Evolutionary conservation across 2,888 invertebrate species (phyloP), one percentile per base, ranked within the genome.

Genomic region (Amphipyra berbera): DNA sequence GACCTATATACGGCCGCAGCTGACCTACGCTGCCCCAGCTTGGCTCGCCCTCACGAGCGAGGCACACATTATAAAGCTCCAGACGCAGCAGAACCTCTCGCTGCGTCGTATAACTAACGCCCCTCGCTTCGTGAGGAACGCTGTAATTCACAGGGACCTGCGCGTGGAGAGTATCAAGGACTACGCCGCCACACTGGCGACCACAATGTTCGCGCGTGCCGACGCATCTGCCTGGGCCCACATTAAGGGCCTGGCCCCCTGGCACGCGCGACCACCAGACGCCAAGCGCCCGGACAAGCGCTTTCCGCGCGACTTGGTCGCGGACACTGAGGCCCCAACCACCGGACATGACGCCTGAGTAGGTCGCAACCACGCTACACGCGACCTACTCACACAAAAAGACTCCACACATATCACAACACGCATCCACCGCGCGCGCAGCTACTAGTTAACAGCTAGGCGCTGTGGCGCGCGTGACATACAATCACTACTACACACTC

Each of bases 11-110:
- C 35, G 80, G 0, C 58, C 75, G 0, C 57, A 65, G 1, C 61
- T 79, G 0, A 71, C 73, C 0, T 69, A 73, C 35, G 70, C 68
- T 4, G 50, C 54, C 4, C 63, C 65, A 3, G 61, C 70, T 0
- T 69, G 64, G 64, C 61, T 47, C 53, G 7, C 57, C 14, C 15
- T 59, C 37, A 44, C 33, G 12, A 1, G n/a, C 46, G 49, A 21
- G 41, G 37, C 10, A 13, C 49, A 7, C 0, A 8, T 21, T 6
- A 12, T 8, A 21, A 21, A 2, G n/a, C 57, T 40, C 7, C 33
- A 35, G 1, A 42, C 44, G 12, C 35, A 21, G 9, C 64, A 68
- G 9, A 55, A 50, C 21, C 0, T 15, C 9, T 13, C 60, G 6
- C 49, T 64, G 13, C 33, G 63, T 7, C 37, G 21, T 1, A 13